phyloP scores from a whole-genome alignment of 2,797 vertebrate species.

The Chaetodon trifasciatus region DNA sequence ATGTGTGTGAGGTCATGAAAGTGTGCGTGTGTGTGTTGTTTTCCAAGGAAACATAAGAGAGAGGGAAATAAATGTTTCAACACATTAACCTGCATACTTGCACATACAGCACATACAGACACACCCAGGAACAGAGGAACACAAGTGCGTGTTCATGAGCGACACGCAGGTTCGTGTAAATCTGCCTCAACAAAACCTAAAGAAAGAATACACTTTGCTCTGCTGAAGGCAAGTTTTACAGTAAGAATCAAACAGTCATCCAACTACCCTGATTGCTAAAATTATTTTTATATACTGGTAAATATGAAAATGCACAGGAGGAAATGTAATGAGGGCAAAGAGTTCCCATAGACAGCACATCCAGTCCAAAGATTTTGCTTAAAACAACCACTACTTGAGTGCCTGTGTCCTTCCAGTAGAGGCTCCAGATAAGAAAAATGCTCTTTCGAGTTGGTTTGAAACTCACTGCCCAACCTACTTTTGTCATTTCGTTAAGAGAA shows the following conservation, averaged over 20 bases:
- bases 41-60: constrained; percentile 3
- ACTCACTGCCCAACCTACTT: not conserved
- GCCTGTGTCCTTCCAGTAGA: not conserved
- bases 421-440: not conserved
- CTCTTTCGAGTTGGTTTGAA: not conserved
- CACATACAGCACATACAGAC: not conserved
- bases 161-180: constrained; percentile 12
- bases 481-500: not conserved
- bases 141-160: not conserved
- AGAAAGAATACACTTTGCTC: not conserved
- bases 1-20: constrained; percentile 3
- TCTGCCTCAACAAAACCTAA: not conserved
- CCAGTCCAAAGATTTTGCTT: not conserved
- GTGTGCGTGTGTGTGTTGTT: constrained; percentile 19
- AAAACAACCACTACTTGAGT: not conserved
- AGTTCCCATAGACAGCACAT: not conserved
- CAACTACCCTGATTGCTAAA: not conserved
- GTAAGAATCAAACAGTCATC: not conserved
- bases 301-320: not conserved
- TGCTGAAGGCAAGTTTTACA: not conserved
- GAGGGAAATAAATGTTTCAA: constrained; percentile 27
- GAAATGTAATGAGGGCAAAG: too few species aligned
- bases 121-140: not conserved
- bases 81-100: not conserved
- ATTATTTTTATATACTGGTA: not conserved